Conservation (phyloP, 2,797 vertebrate genomes). For the Phylloscopus collybita region DNA sequence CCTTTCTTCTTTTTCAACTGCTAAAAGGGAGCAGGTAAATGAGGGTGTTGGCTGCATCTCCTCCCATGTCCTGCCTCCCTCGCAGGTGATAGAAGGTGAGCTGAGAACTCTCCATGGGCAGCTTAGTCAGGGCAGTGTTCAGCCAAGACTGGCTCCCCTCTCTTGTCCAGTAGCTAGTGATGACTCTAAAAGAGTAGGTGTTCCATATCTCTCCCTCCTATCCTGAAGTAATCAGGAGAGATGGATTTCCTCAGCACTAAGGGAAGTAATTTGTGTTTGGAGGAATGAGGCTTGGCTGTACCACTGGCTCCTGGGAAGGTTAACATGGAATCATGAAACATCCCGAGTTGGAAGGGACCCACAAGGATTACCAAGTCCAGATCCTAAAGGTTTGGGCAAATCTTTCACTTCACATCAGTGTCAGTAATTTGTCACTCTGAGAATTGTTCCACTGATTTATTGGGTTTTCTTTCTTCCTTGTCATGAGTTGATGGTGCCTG, state of each 20-base stretch:
- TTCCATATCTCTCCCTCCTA: background rate
- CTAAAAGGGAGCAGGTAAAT: background rate
- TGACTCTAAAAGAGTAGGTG: background rate
- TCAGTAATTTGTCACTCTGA: background rate
- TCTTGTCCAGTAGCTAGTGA: background rate
- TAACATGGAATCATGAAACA: background rate
- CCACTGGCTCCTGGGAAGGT: background rate
- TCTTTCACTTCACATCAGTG: background rate
- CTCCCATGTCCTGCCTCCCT: background rate
- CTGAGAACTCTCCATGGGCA: background rate
- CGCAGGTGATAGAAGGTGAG: fast-evolving
- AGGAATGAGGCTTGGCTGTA: background rate
- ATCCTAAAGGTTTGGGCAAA: background rate
- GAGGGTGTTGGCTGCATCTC: background rate
- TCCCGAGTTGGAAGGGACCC: background rate
- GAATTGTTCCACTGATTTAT: background rate
- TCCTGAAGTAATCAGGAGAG: background rate
- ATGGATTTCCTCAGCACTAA: background rate
- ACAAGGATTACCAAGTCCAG: background rate
- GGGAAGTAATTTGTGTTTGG: background rate
- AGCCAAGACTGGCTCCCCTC: background rate
- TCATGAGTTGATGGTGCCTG: background rate
- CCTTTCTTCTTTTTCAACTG: background rate
- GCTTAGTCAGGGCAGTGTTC: background rate
- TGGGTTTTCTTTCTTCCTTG: background rate